Percentiles rank a stretch among this genome's conserved stretches.
phyloP scores from a whole-genome alignment of 2,797 vertebrate genomes.

The Novumbra hubbsi region DNA sequence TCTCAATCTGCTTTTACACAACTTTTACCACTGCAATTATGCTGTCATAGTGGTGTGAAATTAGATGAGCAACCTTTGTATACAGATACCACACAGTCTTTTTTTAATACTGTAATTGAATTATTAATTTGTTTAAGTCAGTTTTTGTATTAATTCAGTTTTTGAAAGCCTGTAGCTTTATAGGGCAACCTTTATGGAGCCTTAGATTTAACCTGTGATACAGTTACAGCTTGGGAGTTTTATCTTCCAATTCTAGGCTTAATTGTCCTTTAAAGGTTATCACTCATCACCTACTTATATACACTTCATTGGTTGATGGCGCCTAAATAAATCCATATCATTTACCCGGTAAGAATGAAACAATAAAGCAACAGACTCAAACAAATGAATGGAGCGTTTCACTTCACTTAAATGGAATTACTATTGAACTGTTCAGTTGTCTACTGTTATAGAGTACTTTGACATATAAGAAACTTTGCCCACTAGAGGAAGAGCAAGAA shows the following conservation, averaged over 20 bases:
- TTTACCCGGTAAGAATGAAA: slow-evolving; percentile 5
- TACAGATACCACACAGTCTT: too few relatives aligned
- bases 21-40: slow-evolving; percentile 83
- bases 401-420: neutral
- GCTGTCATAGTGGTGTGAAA: slow-evolving; percentile 51
- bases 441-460: neutral
- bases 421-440: neutral
- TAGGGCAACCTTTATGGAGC: neutral
- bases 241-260: slow-evolving; percentile 24
- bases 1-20: slow-evolving; percentile 81
- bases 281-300: slow-evolving; percentile 38
- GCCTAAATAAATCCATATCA: slow-evolving; percentile 16
- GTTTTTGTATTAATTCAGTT: slow-evolving; percentile 34
- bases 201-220: slow-evolving; percentile 26
- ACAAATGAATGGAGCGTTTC: neutral
- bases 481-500: slow-evolving; percentile 9
- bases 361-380: neutral
- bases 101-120: slow-evolving; percentile 12
- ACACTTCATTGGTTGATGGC: slow-evolving; percentile 23
- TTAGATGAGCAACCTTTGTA: too few relatives aligned
- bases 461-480: slow-evolving; percentile 5
- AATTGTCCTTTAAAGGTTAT: slow-evolving; percentile 50
- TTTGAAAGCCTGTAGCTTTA: slow-evolving; percentile 40
- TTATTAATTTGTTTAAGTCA: slow-evolving; percentile 24
- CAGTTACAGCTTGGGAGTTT: slow-evolving; percentile 25